Base-by-base conservation (phyloP, 2,888 invertebrate species). In the Cryptocheilus praepositus region DNA sequence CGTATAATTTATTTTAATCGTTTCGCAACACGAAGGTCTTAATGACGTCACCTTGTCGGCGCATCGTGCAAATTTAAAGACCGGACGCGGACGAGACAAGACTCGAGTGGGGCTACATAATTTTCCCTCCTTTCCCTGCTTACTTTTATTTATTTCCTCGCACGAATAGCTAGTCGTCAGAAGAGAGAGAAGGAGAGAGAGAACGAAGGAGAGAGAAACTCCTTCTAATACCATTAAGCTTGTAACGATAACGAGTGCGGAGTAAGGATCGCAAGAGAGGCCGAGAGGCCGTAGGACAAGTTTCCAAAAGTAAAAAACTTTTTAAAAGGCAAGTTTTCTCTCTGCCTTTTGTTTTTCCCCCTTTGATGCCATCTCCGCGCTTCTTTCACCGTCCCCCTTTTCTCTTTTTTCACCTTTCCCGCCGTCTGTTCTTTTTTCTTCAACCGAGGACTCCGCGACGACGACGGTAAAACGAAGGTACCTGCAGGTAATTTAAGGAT, bases 321-420 rank as follows among this genome's bases (percentile, higher is more conserved):
- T 72, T 80, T 82, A 79, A 84, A 81, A 83, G 80, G 78, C 76
- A 81, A 84, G 83, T 83, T 85, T 80, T 75, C 64, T 69, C 66
- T 68, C 46, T 64, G 68, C 67, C 58, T 73, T 77, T 76, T 79
- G 74, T 79, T 71, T 77, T 77, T 70, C 70, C 77, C 70, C 65
- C 68, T 67, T 66, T 60, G 46, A 28, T 28, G 16, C 55, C 28
- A 4, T 28, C 15, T 28, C 22, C 5, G 36, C 36, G 13, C 36
- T 36, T 36, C 36, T 11, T 36, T 11, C 36, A 11, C 7, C 36
- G 36, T 11, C 13, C 36, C 1, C 13, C 19, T 71, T 70, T 77
- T 70, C 77, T 69, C 65, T 67, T 67, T 66, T 60, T 49, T 55
- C 55, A 0, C 36, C 28, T n/a, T 28, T 13, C 55, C 22, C 28